Conservation (phyloP, 1,140 invertebrate species). For the Formica exsecta region DNA sequence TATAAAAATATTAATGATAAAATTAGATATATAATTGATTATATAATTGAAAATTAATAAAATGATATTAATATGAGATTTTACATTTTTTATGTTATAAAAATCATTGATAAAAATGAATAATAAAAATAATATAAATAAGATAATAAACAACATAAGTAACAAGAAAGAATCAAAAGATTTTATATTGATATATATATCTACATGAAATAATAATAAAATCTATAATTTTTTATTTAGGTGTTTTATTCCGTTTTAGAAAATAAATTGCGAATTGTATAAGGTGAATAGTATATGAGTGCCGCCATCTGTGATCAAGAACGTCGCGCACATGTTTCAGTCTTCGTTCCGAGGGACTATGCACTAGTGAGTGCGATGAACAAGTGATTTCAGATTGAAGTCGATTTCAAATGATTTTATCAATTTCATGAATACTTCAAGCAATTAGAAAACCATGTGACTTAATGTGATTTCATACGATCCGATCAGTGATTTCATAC, state of each 20-base stretch:
- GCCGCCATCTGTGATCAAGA: slow-evolving; percentile 78
- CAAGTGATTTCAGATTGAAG: too few species aligned
- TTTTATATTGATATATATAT: background rate
- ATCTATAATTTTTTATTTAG: slow-evolving; percentile 21
- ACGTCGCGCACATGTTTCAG: slow-evolving; percentile 41
- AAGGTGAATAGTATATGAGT: slow-evolving; percentile 45
- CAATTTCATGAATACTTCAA: too few species aligned
- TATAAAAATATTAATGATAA: background rate
- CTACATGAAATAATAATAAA: background rate
- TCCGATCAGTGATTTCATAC: too few species aligned
- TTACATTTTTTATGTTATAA: background rate
- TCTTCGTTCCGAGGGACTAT: background rate
- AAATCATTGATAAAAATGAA: background rate
- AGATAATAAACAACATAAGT: background rate
- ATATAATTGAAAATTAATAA: background rate
- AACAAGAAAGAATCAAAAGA: background rate
- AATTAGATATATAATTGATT: background rate
- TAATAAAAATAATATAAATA: background rate
- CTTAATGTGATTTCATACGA: too few species aligned
- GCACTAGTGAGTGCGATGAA: too few species aligned
- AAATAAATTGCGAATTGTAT: slow-evolving; percentile 16
- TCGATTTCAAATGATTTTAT: too few species aligned
- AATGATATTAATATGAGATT: background rate
- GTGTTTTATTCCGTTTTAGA: background rate
- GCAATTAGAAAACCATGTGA: too few species aligned